Base-by-base conservation (phyloP, 2,888 invertebrate species). In the Globia sparganii region DNA sequence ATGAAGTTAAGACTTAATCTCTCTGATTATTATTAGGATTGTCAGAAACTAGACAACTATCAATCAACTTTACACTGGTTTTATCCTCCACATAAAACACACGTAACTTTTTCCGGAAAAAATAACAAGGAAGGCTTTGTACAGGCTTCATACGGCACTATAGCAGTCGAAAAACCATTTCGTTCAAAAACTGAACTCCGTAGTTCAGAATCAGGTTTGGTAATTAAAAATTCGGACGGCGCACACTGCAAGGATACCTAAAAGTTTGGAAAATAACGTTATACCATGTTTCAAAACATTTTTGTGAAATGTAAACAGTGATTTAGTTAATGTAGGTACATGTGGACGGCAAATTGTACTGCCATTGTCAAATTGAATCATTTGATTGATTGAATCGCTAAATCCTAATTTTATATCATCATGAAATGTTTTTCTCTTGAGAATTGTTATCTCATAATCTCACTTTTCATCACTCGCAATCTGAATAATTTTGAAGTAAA, bases 241-340 rank as follows among this genome's bases (percentile, higher is more conserved):
- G 34, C 58, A 61, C 13, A 31, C 34, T 62, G 58, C 21, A 64
- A 69, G 37, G 75, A 78, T 75, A 75, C 59, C 65, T 67, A 67
- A 81, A 84, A 86, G 72, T 78, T 84, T 31, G 69, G 9, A 61
- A 80, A 75, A 77, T 72, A 72, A 78, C 70, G 61, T 40, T 40
- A 21, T 18, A 18, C 21, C 59, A 0, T 4, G n/a, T 72, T 53
- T 72, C 28, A 37, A 46, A 59, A 28, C 9, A 18, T 56, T 34
- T 43, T 21, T 4, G 15, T 15, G 5, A 34, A 43, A 56, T n/a
- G 9, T 74, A 40, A 73, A 70, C 69, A 34, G 15, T 21, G 13
- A n/a, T 4, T n/a, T 2, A 46, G 8, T 13, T 71, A n/a, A n/a
- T 31, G 13, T 65, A 15, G 28, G 15, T 31, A n/a, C 11, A 5